phyloP scores from a whole-genome alignment of 53 echinoderm and acorn worm genomes.

The Actinopyga echinites region DNA sequence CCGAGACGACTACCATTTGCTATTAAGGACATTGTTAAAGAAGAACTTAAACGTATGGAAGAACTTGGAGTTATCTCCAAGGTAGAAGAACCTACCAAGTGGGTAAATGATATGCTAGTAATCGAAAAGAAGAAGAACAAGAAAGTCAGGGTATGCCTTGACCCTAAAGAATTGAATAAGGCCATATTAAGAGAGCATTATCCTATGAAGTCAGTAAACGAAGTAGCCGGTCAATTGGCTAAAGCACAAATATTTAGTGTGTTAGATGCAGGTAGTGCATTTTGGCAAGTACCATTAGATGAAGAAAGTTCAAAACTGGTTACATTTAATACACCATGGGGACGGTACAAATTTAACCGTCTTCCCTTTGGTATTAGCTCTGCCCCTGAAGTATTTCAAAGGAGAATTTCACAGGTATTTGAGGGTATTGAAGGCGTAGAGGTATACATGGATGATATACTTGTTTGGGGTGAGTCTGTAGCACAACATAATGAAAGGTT shows the following conservation, averaged over 20 bases:
- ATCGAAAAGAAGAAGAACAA: conserved; percentile 50
- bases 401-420: conserved; percentile 7
- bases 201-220: neutral
- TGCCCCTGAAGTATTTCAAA: conserved; percentile 29
- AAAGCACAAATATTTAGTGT: neutral
- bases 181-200: conserved; percentile 1
- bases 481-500: conserved; percentile 34
- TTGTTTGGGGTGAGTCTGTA: neutral
- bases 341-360: neutral
- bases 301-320: neutral
- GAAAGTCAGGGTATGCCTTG: neutral
- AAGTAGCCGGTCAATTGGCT: neutral
- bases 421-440: conserved; percentile 36
- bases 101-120: neutral
- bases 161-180: conserved; percentile 1
- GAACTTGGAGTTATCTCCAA: too few relatives aligned
- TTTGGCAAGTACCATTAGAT: neutral
- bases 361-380: neutral
- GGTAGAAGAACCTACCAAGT: too few relatives aligned
- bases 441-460: conserved; percentile 29
- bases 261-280: conserved; percentile 13
- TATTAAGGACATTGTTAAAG: neutral
- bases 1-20: neutral
- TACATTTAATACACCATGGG: conserved; percentile 11
- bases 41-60: neutral